Conservation (phyloP, 2,797 vertebrate genomes). For the Sebastes jordani region DNA sequence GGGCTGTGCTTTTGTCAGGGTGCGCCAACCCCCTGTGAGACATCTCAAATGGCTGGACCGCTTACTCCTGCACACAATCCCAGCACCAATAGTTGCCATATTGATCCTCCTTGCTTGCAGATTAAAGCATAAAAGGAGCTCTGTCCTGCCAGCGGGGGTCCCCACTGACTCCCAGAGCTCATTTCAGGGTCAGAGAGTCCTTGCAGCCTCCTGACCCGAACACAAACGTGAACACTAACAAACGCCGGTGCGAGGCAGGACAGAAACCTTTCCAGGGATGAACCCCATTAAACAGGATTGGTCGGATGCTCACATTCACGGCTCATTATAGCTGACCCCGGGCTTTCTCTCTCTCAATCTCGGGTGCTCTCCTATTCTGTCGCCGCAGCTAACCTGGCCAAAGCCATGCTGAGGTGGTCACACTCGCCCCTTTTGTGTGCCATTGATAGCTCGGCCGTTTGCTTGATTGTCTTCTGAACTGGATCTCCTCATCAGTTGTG, state of each 20-base stretch:
- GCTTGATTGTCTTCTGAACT: conserved; percentile 73
- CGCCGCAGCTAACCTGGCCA: conserved; percentile 62
- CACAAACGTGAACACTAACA: conserved; percentile 74
- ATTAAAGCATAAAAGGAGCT: conserved; percentile 92
- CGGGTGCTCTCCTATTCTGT: conserved; percentile 45
- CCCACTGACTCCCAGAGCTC: conserved; percentile 85
- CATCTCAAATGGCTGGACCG: conserved; percentile 78
- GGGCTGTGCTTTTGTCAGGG: conserved; percentile 79
- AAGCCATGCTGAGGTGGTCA: conserved; percentile 84
- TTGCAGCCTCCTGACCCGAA: conserved; percentile 89
- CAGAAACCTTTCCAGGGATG: conserved; percentile 82
- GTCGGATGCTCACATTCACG: conserved; percentile 89
- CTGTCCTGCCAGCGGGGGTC: conserved; percentile 88
- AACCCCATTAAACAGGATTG: conserved; percentile 95
- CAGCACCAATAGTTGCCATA: conserved; percentile 87
- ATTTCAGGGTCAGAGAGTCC: conserved; percentile 94
- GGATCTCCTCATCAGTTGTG: conserved; percentile 66
- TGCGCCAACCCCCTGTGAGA: conserved; percentile 81
- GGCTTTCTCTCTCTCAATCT: conserved; percentile 66
- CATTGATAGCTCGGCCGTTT: conserved; percentile 69
- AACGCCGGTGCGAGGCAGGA: conserved; percentile 81
- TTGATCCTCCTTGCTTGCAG: conserved; percentile 92
- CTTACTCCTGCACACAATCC: conserved; percentile 89
- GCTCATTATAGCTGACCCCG: conserved; percentile 80
- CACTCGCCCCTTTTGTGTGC: conserved; percentile 80